phyloP scores from a whole-genome alignment of 1,140 invertebrate species.

The Heliconius nattereri region DNA sequence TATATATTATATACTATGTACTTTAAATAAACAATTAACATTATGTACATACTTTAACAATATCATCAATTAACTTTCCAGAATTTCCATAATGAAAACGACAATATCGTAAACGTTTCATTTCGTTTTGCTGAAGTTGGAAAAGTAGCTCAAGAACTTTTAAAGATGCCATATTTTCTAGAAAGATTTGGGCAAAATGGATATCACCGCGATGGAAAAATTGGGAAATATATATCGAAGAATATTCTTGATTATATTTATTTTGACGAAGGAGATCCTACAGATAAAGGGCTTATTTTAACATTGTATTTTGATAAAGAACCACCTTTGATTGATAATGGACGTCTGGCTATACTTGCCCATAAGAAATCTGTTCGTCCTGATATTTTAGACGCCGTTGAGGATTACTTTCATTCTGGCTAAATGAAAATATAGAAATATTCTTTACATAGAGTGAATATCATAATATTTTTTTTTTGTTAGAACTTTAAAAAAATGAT shows the following conservation, averaged over 20 bases:
- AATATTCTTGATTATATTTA: constrained; percentile 2
- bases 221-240: constrained; percentile 1
- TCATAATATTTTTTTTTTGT: not conserved
- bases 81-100: not conserved
- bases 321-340: not conserved
- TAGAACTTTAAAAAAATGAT: no score
- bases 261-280: not conserved
- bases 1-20: no score
- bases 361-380: not conserved
- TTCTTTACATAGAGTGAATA: not conserved
- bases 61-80: not conserved
- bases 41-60: no score
- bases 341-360: not conserved
- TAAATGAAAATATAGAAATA: not conserved
- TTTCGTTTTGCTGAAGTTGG: constrained; percentile 1
- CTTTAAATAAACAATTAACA: no score
- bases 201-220: not conserved
- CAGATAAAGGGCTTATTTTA: not conserved
- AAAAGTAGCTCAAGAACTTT: not conserved
- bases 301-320: not conserved
- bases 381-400: not conserved
- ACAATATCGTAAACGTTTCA: not conserved
- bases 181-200: not conserved
- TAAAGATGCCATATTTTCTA: not conserved
- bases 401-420: not conserved